phyloP scores from a whole-genome alignment of 2,797 vertebrate species.

The Sus cebifrons region DNA sequence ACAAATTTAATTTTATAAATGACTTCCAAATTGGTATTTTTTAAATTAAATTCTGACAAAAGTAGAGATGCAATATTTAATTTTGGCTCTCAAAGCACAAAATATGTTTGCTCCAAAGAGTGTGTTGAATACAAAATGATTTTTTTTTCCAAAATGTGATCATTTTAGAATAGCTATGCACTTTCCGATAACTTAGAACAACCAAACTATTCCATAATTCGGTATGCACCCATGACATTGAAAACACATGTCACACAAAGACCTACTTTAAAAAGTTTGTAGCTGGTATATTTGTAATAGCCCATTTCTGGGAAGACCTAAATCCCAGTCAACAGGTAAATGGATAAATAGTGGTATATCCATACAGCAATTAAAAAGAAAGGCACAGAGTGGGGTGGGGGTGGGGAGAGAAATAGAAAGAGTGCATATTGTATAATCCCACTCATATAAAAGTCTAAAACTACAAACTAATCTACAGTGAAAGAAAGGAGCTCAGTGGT shows the following conservation, averaged over 20 bases:
- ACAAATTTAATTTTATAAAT: conserved; percentile 20
- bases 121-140: conserved; percentile 50
- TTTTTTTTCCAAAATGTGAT: conserved; percentile 16
- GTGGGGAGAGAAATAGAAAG: background rate
- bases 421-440: background rate
- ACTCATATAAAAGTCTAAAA: conserved; percentile 47
- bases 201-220: background rate
- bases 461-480: background rate
- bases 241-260: conserved; percentile 24
- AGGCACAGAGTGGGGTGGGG: background rate
- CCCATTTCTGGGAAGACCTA: background rate
- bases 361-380: background rate
- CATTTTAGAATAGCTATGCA: background rate
- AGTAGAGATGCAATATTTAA: conserved; percentile 58
- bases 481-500: background rate
- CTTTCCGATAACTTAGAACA: conserved; percentile 44
- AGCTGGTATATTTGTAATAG: background rate
- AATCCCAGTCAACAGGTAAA: background rate
- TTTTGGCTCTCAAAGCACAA: conserved; percentile 51
- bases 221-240: conserved; percentile 13
- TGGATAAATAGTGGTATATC: conserved; percentile 8
- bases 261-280: background rate
- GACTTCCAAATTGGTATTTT: conserved; percentile 47
- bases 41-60: conserved; percentile 73
- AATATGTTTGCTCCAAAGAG: conserved; percentile 45